Evolutionary conservation across 2,113 vertebrate species (phyloP), one percentile per base, ranked within the genome.

Genomic region (Synchiropus splendidus): DNA sequence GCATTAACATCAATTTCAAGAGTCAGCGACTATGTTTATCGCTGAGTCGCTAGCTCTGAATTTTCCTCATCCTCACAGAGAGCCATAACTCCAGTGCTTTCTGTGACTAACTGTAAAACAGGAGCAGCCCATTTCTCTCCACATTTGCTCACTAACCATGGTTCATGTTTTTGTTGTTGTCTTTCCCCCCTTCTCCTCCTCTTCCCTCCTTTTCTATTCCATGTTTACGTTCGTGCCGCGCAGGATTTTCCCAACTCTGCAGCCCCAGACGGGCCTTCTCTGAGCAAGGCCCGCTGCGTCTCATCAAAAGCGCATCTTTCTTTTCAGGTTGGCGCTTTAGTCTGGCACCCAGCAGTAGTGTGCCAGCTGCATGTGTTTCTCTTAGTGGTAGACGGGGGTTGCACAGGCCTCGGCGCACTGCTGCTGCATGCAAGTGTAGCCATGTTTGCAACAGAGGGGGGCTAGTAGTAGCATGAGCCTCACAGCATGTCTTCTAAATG

Each of bases 301-400:
- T 99, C 83, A 97, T 97, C 92, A 92, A 97, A 91, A 99, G 95
- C 69, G 94, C 95, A 77, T 99, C 95, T 99, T 99, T 99, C 91
- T 98, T 99, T 97, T 93, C 95, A 98, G 95, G 95, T 99, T 94
- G 91, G 95, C 90, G 72, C 57, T 65, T 76, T 80, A 55, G 82
- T 84, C 69, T 60, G 74, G 62, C 67, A 61, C 45, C 39, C 45
- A 34, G 31, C 59, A 43, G 13, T 36, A 16, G 43, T 67, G 61
- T 57, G 67, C 45, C 45, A 45, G 55, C 64, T 60, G 70, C 72
- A 72, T 78, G 72, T 16, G 30, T 45, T 44, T 34, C 5, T 36
- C 34, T 14, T 27, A 27, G 21, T 8, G 21, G 21, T 27, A 27
- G 21, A 27, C 21, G 8, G 21, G 4, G 3, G 34, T 6, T 36